Evolutionary conservation across 2,113 vertebrate species (phyloP).

Genomic region (Ancistrus triradiatus): DNA sequence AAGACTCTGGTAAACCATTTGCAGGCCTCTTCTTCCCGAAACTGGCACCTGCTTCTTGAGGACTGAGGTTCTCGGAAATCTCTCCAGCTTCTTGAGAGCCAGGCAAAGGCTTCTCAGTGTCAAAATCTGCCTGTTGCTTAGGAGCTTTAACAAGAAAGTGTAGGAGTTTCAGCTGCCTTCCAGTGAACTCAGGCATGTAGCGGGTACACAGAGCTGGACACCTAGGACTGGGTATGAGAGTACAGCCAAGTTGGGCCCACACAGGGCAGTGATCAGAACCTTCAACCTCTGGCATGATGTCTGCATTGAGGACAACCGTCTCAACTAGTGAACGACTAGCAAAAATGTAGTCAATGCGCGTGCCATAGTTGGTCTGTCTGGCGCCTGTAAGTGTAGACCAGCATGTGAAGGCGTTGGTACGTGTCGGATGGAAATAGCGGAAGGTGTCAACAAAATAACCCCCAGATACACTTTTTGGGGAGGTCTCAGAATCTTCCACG

Average conservation of each 20-base stretch:
- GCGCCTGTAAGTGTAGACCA: constrained; percentile 80
- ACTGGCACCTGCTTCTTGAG: constrained; percentile 5
- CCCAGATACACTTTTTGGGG: background rate
- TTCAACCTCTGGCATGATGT: constrained; percentile 80
- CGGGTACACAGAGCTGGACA: constrained; percentile 73
- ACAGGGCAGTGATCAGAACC: constrained; percentile 89
- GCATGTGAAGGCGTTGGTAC: constrained; percentile 78
- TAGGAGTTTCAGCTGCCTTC: constrained; percentile 74
- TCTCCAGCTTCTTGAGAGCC: constrained; percentile 65
- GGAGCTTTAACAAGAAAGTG: constrained; percentile 72
- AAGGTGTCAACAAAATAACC: constrained; percentile 79
- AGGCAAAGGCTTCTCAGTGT: constrained; percentile 50
- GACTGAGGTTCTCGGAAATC: constrained; percentile 55
- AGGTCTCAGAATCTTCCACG: constrained; percentile 16
- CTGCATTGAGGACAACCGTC: constrained; percentile 65
- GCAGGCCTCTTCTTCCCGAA: constrained; percentile 52
- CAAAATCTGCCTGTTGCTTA: constrained; percentile 43
- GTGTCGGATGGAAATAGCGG: constrained; percentile 77
- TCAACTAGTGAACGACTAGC: constrained; percentile 63
- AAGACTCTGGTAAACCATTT: constrained; percentile 43
- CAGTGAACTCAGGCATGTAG: constrained; percentile 80
- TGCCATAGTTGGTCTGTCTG: constrained; percentile 83
- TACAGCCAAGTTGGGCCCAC: constrained; percentile 68
- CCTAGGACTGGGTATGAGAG: constrained; percentile 59
- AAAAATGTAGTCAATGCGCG: constrained; percentile 85